These are phyloP conservation scores for Eumerus sabulonum DNA, from an alignment of 2,888 invertebrate species.

Conservation along the genomic window DNA sequence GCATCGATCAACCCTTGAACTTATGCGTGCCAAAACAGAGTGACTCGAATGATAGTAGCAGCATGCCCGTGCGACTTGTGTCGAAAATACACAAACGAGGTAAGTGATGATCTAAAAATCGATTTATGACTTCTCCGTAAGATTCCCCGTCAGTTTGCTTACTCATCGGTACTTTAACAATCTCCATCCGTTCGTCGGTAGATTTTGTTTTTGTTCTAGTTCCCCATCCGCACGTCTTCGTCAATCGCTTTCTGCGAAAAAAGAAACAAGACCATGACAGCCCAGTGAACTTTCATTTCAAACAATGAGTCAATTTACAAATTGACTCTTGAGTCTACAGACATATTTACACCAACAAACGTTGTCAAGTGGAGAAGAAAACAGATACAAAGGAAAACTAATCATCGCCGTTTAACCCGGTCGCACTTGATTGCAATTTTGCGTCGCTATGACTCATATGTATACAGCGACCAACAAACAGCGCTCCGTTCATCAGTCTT, in stretches of 20 bases:
- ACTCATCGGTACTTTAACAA: neutral
- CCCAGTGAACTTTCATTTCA: slow-evolving; percentile 23
- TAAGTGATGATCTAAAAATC: slow-evolving; percentile 64
- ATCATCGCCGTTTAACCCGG: slow-evolving; percentile 63
- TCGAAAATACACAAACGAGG: slow-evolving; percentile 71
- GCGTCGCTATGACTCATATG: slow-evolving; percentile 43
- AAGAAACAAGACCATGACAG: slow-evolving; percentile 2
- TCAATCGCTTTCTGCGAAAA: slow-evolving; percentile 35
- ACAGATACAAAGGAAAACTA: slow-evolving; percentile 9
- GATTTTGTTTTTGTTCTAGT: too few relatives aligned
- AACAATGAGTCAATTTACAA: slow-evolving; percentile 63
- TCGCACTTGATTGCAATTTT: slow-evolving; percentile 42
- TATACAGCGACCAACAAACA: neutral
- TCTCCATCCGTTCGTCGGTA: neutral
- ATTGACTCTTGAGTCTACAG: slow-evolving; percentile 37
- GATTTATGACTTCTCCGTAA: slow-evolving; percentile 36
- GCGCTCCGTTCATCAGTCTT: slow-evolving; percentile 5
- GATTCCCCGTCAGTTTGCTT: slow-evolving; percentile 24
- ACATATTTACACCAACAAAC: slow-evolving; percentile 64
- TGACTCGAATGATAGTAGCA: slow-evolving; percentile 69
- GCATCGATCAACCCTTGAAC: slow-evolving; percentile 81
- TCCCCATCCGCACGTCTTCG: neutral
- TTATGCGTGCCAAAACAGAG: slow-evolving; percentile 81
- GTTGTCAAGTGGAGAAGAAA: slow-evolving; percentile 42
- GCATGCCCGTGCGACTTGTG: slow-evolving; percentile 71